Evolutionary conservation across 2,113 vertebrate species (phyloP).

Genomic region (Nyctibius bracteatus): DNA sequence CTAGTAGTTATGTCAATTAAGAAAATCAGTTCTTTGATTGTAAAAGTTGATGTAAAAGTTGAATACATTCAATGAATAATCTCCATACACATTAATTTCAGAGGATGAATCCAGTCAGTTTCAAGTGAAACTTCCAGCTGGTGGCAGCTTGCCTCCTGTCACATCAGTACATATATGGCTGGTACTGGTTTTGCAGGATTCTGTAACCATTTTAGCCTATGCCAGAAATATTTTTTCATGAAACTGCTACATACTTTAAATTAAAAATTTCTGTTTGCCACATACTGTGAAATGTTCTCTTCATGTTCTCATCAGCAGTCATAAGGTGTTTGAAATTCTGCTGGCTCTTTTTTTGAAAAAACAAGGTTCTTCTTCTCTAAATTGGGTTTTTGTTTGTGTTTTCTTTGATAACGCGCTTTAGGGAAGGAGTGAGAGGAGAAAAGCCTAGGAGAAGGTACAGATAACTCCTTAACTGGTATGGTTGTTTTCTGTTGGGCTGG

Average conservation of each 20-base stretch:
- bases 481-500: not conserved
- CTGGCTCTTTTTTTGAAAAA: not conserved
- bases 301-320: not conserved
- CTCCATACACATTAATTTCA: not conserved
- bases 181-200: not conserved
- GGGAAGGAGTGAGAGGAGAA: constrained; percentile 1
- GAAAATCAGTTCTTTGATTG: not conserved
- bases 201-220: not conserved
- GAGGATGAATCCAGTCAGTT: not conserved
- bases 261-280: not conserved
- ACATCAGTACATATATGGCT: not conserved
- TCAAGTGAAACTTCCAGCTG: not conserved
- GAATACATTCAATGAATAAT: not conserved
- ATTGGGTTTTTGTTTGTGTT: constrained; percentile 22
- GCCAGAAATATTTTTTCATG: not conserved
- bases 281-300: not conserved
- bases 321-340: not conserved
- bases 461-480: not conserved
- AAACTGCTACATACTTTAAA: not conserved
- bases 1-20: not conserved
- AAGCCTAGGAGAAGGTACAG: not conserved
- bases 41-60: not conserved
- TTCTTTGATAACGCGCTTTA: not conserved
- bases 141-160: not conserved
- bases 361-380: not conserved